phyloP scores from a whole-genome alignment of 2,888 invertebrate species.

The Synergus umbraculus region DNA sequence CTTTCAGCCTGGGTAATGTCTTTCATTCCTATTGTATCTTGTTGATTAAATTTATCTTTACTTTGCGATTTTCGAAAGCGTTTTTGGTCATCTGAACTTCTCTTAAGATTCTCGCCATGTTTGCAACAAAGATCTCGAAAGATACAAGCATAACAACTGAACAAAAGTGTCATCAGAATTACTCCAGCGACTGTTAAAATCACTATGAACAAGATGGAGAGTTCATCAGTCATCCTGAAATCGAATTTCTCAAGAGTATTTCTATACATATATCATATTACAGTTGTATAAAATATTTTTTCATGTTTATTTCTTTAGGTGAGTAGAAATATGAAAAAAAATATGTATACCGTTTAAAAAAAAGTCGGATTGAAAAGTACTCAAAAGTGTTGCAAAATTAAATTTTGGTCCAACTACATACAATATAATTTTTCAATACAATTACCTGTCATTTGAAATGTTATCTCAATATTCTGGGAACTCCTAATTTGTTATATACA shows the following conservation, averaged over 20 bases:
- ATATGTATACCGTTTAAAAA: too few relatives aligned
- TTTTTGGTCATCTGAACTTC: slow-evolving; percentile 70
- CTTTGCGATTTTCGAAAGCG: slow-evolving; percentile 59
- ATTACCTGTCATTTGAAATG: neutral
- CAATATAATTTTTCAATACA: neutral
- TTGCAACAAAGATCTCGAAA: slow-evolving; percentile 82
- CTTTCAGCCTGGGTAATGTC: slow-evolving; percentile 81
- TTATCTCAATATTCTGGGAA: neutral
- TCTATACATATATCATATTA: neutral
- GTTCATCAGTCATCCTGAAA: slow-evolving; percentile 78
- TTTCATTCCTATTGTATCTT: slow-evolving; percentile 81
- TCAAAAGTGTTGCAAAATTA: too few relatives aligned
- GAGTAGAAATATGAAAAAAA: neutral
- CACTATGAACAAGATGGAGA: slow-evolving; percentile 81
- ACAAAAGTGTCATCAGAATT: slow-evolving; percentile 81
- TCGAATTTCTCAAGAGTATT: neutral
- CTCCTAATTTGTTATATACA: neutral
- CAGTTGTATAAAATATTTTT: neutral
- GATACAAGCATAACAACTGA: slow-evolving; percentile 84
- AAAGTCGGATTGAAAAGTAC: too few relatives aligned
- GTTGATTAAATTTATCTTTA: slow-evolving; percentile 49
- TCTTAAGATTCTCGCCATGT: slow-evolving; percentile 70
- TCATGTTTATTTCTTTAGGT: neutral
- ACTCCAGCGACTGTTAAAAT: slow-evolving; percentile 81
- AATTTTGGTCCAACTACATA: too few relatives aligned